Base-by-base conservation (phyloP, 2,888 invertebrate genomes). In the Thereva unica region DNA sequence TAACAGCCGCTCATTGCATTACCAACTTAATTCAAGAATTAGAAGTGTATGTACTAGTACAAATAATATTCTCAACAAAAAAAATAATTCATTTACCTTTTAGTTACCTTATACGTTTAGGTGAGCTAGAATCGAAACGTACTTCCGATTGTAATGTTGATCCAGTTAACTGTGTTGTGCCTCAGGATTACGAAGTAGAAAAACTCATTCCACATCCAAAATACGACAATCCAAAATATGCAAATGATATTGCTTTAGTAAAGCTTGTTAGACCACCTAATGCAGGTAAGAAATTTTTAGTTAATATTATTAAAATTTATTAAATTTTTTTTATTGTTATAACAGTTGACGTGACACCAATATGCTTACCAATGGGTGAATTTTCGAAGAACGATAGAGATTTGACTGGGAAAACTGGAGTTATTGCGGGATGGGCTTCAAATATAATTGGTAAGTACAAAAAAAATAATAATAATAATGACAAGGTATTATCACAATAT, bases 341-440 rank as follows among this genome's bases (percentile, higher is more conserved):
- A 71, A 64, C 69, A 78, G 75, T 68, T 41, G 78, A 73, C 50
- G 79, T 81, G 3, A 78, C 76, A 23, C 82, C 84, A n/a, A 82
- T 85, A 71, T 85, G 85, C 74, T 75, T 85, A 71, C 86, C 86
- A 23, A 71, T 79, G 12, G 78, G 72, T 52, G 70, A 72, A 2
- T 74, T 75, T 35, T 71, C 71, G 44, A 64, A 68, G 4, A 71
- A 75, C 4, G 74, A 73, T 23, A 77, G 76, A 54, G 76, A 80
- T 55, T 82, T 85, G 54, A 80, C 81, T 6, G 82, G 83, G 4
- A 78, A 78, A 71, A 80, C 82, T 72, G 85, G 85, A 71, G 83
- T 85, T 57, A 89, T 89, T 1, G 88, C 90, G 4, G 92, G 91
- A 0, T 92, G 91, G 91, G 91, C 91, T 38, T 84, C 85, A 72